A percentile compares a stretch with the other conserved stretches of the same genome.
Evolutionary conservation across 1,140 invertebrate species (phyloP).

Genomic region (Euwallacea fornicatus): DNA sequence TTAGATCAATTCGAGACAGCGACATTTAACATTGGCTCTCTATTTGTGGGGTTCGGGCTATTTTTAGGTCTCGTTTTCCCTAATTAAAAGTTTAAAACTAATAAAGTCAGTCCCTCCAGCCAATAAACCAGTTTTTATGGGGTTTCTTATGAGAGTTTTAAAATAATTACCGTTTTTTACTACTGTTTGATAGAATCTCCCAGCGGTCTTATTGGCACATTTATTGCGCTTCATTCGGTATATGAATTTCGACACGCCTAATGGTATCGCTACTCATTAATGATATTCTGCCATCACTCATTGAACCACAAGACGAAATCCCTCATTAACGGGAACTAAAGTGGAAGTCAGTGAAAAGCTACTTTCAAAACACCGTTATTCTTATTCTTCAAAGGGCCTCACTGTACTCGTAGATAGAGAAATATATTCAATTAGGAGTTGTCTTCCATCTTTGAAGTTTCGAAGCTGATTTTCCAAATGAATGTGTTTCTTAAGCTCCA

Average conservation of each 20-base stretch:
- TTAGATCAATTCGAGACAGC: constrained; percentile 14
- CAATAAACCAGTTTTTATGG: constrained; percentile 31
- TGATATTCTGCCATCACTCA: too few species aligned
- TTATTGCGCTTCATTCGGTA: too few species aligned
- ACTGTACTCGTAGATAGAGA: constrained; percentile 7
- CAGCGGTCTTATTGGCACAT: too few species aligned
- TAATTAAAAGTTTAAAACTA: constrained; percentile 30
- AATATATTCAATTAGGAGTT: constrained; percentile 31
- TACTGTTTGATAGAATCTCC: constrained; percentile 30
- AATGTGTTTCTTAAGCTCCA: constrained; percentile 33
- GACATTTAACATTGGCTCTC: background rate
- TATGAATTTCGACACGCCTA: too few species aligned
- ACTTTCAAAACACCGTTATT: too few species aligned
- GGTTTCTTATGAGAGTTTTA: constrained; percentile 29
- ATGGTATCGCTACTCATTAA: too few species aligned
- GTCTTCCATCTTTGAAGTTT: constrained; percentile 32
- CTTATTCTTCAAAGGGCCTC: too few species aligned
- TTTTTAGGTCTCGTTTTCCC: background rate
- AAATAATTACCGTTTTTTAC: constrained; percentile 27
- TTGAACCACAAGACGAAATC: background rate
- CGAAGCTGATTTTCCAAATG: constrained; percentile 31
- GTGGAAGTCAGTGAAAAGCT: too few species aligned
- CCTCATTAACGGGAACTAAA: too few species aligned
- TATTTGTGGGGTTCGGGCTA: background rate
- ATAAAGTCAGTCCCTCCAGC: constrained; percentile 16